Percentiles rank a stretch among this genome's conserved stretches.
Evolutionary conservation across 30 jellyfish, hydroid and myxozoan species (phyloP).

Genomic region (Chrysaora quinquecirrha): DNA sequence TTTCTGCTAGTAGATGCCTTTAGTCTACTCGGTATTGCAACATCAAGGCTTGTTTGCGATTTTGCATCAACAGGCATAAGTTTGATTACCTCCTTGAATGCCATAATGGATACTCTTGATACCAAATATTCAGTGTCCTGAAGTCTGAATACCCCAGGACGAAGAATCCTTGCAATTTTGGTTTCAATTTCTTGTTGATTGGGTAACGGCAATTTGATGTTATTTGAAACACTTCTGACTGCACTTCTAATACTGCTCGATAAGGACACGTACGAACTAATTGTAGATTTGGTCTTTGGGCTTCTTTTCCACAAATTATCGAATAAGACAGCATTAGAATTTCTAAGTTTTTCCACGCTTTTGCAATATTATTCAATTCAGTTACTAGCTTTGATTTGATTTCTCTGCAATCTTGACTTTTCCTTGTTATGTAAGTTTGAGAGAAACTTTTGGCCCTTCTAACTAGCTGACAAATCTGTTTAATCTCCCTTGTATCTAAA

Average conservation of each 20-base stretch:
- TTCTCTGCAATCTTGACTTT: constrained; percentile 41
- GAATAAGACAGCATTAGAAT: constrained; percentile 35
- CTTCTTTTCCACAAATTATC: constrained; percentile 66
- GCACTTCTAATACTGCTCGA: constrained; percentile 39
- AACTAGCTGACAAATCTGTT: constrained; percentile 39
- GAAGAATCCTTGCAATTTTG: constrained; percentile 23
- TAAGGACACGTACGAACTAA: constrained; percentile 24
- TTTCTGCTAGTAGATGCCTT: not conserved
- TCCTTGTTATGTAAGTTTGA: constrained; percentile 17
- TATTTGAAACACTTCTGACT: constrained; percentile 18
- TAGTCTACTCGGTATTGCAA: constrained; percentile 19
- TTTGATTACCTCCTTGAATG: constrained; percentile 41
- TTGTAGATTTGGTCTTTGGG: not conserved
- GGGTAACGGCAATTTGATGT: constrained; percentile 35
- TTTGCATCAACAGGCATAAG: constrained; percentile 47
- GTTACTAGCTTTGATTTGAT: constrained; percentile 37
- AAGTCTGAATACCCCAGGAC: constrained; percentile 47
- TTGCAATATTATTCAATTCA: constrained; percentile 48
- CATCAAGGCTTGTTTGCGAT: not conserved
- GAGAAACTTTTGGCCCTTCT: constrained; percentile 19
- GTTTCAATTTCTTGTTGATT: constrained; percentile 11
- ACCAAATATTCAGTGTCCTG: constrained; percentile 37
- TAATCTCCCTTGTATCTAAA: not conserved
- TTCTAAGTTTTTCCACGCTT: constrained; percentile 65
- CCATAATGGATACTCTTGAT: constrained; percentile 29